phyloP scores from a whole-genome alignment of 1,140 invertebrate species.

The Drosophila equinoxialis region DNA sequence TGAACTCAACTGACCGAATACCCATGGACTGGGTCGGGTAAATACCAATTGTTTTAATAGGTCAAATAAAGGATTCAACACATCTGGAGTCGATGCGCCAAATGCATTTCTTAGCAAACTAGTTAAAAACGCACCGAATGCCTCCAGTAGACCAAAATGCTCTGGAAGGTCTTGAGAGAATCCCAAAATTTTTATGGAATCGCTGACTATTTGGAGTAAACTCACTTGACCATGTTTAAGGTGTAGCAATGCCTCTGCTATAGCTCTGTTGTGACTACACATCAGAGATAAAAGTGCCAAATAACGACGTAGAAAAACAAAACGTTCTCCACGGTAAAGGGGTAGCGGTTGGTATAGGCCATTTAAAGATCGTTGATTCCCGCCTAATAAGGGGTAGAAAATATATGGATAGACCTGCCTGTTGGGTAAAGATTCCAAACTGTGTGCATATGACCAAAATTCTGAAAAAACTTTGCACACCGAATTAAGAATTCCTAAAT shows the following conservation, averaged over 20 bases:
- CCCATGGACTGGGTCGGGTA: constrained; percentile 64
- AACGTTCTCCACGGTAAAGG: constrained; percentile 52
- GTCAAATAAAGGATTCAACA: constrained; percentile 37
- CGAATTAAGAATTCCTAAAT: constrained; percentile 40
- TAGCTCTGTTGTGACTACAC: constrained; percentile 38
- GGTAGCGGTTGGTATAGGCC: constrained; percentile 36
- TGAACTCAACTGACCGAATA: constrained; percentile 63
- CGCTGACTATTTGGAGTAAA: constrained; percentile 52
- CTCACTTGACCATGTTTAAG: constrained; percentile 47
- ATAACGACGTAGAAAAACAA: constrained; percentile 63
- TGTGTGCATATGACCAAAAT: constrained; percentile 59
- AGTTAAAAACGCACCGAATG: constrained; percentile 30
- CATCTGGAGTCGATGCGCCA: not conserved
- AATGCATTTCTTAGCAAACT: constrained; percentile 55
- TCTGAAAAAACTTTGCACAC: constrained; percentile 60
- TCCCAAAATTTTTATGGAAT: constrained; percentile 63
- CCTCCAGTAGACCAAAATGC: constrained; percentile 69
- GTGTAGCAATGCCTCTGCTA: constrained; percentile 42
- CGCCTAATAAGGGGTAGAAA: constrained; percentile 37
- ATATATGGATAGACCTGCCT: constrained; percentile 57
- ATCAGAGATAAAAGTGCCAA: constrained; percentile 62
- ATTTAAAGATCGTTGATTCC: not conserved
- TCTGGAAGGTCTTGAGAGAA: constrained; percentile 62
- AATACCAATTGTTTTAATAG: constrained; percentile 70
- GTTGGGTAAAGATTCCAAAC: constrained; percentile 54